Conservation (phyloP, 2,797 vertebrate species). For the Gadopsis bispinosus region DNA sequence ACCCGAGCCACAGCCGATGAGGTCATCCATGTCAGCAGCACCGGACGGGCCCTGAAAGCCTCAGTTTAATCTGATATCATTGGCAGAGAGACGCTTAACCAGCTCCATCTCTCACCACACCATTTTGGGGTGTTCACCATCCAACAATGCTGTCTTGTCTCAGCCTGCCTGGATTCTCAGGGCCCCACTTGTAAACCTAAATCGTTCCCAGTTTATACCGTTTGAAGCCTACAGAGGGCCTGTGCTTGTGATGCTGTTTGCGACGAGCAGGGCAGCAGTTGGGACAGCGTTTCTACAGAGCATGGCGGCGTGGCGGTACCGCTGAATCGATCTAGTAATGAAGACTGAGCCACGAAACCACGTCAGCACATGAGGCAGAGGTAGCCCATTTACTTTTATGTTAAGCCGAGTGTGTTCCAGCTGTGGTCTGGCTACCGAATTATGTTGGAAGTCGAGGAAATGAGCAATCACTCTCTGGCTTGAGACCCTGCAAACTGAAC, state of each 20-base stretch:
- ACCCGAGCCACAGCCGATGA: conserved; percentile 70
- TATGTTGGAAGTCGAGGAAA: conserved; percentile 52
- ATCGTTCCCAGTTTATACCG: conserved; percentile 23
- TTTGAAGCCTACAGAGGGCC: conserved; percentile 32
- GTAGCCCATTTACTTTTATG: conserved; percentile 52
- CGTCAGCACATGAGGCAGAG: conserved; percentile 53
- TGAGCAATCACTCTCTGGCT: conserved; percentile 44
- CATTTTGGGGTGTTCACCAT: conserved; percentile 21
- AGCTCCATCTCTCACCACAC: conserved; percentile 49
- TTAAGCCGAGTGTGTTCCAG: conserved; percentile 47
- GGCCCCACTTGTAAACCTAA: conserved; percentile 28
- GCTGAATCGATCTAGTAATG: conserved; percentile 43
- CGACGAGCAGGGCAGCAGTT: conserved; percentile 28
- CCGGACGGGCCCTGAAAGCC: conserved; percentile 53
- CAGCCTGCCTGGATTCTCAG: conserved; percentile 15
- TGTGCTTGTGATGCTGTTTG: conserved; percentile 31
- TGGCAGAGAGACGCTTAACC: conserved; percentile 41
- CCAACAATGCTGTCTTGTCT: conserved; percentile 61
- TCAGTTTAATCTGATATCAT: conserved; percentile 59
- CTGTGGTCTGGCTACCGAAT: conserved; percentile 61
- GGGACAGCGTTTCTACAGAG: conserved; percentile 50
- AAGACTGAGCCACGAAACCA: conserved; percentile 61
- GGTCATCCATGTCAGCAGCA: conserved; percentile 59
- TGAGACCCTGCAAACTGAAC: conserved; percentile 8
- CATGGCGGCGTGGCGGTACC: conserved; percentile 40